Percentiles rank a stretch among this genome's conserved stretches.
These are phyloP conservation scores for Melipona quadrifasciata DNA, from an alignment of 1,140 invertebrate genomes.

Conservation along the genomic window DNA sequence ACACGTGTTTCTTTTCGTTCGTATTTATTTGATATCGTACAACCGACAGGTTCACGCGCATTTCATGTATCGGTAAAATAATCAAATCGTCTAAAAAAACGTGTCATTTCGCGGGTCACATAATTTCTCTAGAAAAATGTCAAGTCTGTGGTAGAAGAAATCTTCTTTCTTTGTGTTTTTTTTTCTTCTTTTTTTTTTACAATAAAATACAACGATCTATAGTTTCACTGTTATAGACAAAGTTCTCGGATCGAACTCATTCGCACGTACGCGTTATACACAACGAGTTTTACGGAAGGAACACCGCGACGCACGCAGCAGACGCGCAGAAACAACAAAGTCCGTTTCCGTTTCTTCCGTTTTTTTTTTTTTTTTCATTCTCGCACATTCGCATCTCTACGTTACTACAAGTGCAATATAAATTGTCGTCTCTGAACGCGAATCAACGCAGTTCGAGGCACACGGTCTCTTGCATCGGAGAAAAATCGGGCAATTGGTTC, in stretches of 20 bases:
- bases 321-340: conserved; percentile 1
- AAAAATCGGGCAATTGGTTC: conserved; percentile 22
- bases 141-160: conserved; percentile 62
- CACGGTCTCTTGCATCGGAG: conserved; percentile 3
- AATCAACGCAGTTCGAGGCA: conserved; percentile 23
- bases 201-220: conserved; percentile 79
- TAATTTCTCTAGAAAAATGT: conserved; percentile 75
- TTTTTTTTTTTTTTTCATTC: no score
- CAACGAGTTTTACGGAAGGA: conserved; percentile 12
- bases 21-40: conserved; percentile 25
- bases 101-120: conserved; percentile 41
- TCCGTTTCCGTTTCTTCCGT: not conserved
- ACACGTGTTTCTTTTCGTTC: conserved; percentile 9
- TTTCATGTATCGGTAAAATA: conserved; percentile 30
- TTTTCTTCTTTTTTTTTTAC: conserved; percentile 67
- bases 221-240: conserved; percentile 51
- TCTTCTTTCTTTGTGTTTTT: conserved; percentile 5
- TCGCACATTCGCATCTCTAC: conserved; percentile 28
- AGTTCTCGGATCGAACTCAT: conserved; percentile 51
- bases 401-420: conserved; percentile 12
- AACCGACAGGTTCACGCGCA: conserved; percentile 22
- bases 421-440: conserved; percentile 37
- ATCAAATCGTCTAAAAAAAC: conserved; percentile 56
- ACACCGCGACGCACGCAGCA: not conserved
- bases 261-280: conserved; percentile 43